A percentile compares a stretch with the other conserved stretches of the same genome.
Evolutionary conservation across 2,888 invertebrate species (phyloP).

Genomic region (Campopleginae sp.): DNA sequence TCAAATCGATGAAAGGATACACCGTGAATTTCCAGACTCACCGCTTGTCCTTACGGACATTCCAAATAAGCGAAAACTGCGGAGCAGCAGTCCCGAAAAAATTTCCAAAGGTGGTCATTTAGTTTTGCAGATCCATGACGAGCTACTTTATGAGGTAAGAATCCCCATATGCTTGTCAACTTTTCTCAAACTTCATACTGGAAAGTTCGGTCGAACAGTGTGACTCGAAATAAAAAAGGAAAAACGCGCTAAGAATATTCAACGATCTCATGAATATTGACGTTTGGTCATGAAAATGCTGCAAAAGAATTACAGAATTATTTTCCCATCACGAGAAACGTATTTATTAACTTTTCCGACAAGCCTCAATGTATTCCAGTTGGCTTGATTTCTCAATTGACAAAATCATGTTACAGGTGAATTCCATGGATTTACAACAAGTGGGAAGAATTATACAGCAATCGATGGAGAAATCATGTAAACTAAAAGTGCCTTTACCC

Average conservation of each 20-base stretch:
- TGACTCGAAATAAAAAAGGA: neutral
- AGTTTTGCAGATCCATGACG: conserved; percentile 97
- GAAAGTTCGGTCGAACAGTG: neutral
- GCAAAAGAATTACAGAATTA: neutral
- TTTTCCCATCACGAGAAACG: neutral
- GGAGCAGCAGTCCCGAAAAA: conserved; percentile 73
- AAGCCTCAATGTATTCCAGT: no score
- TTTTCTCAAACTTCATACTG: neutral
- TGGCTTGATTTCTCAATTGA: neutral
- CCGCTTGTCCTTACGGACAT: conserved; percentile 72
- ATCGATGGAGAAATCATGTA: conserved; percentile 92
- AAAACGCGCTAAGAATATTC: neutral
- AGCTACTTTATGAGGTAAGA: conserved; percentile 94
- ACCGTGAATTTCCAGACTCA: conserved; percentile 82
- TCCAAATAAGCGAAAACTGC: conserved; percentile 72
- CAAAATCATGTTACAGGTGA: conserved; percentile 85
- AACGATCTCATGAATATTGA: neutral
- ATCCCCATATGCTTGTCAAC: neutral
- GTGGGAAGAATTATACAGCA: conserved; percentile 89
- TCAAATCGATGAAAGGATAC: conserved; percentile 88
- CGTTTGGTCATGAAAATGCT: neutral
- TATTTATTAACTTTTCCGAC: no score
- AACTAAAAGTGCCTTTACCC: conserved; percentile 91
- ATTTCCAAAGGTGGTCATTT: conserved; percentile 86
- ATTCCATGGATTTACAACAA: conserved; percentile 85